Conservation (phyloP, 2,113 vertebrate genomes). For the Eurystomus gularis region DNA sequence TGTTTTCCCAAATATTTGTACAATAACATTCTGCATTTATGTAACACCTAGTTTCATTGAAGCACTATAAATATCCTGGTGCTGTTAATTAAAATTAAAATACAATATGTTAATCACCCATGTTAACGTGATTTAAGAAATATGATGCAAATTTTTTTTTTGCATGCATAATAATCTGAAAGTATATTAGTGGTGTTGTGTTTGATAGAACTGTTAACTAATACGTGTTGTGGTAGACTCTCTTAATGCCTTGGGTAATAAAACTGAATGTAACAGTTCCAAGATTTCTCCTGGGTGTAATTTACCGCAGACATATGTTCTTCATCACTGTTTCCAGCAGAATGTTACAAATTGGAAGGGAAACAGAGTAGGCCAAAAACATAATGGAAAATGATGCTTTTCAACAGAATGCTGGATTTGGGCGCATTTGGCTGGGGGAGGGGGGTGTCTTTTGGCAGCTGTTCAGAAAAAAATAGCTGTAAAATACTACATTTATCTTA, state of each 20-base stretch:
- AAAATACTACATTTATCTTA: slow-evolving; percentile 1
- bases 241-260: slow-evolving; percentile 67
- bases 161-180: slow-evolving; percentile 10
- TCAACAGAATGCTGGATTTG: neutral
- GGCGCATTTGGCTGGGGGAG: neutral
- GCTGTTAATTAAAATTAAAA: neutral
- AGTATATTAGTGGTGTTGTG: slow-evolving; percentile 36
- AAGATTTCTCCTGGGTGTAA: slow-evolving; percentile 71
- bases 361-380: slow-evolving; percentile 55
- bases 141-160: neutral
- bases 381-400: slow-evolving; percentile 47
- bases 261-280: slow-evolving; percentile 70
- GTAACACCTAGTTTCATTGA: neutral
- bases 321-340: slow-evolving; percentile 70
- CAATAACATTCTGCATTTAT: neutral
- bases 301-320: slow-evolving; percentile 73
- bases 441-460: neutral
- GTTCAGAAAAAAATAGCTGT: neutral
- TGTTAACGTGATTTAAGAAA: neutral
- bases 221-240: slow-evolving; percentile 43
- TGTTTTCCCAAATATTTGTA: slow-evolving; percentile 23
- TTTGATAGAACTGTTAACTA: slow-evolving; percentile 68
- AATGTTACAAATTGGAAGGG: slow-evolving; percentile 61
- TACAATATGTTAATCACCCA: neutral
- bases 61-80: neutral